phyloP scores from a whole-genome alignment of 2,113 vertebrate genomes.

The Mastomys coucha region DNA sequence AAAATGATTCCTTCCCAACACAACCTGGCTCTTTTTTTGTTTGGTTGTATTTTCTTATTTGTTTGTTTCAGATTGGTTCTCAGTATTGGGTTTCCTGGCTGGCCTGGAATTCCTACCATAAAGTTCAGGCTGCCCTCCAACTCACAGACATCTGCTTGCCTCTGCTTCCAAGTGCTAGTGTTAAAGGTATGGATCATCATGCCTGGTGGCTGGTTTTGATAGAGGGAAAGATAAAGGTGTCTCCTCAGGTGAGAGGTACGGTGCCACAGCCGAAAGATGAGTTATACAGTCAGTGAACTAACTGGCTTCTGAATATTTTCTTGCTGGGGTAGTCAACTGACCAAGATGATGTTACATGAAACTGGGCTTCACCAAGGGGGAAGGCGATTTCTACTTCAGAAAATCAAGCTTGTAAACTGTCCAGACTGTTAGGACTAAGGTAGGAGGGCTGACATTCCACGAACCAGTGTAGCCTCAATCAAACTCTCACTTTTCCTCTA shows the following conservation, averaged over 20 bases:
- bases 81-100: neutral
- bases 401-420: slow-evolving; percentile 17
- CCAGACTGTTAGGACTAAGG: neutral
- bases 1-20: neutral
- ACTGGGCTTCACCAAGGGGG: neutral
- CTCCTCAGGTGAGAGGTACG: neutral
- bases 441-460: neutral
- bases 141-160: neutral
- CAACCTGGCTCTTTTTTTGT: neutral
- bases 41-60: neutral
- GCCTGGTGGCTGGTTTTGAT: neutral
- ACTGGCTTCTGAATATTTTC: neutral
- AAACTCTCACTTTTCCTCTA: slow-evolving; percentile 31
- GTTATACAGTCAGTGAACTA: slow-evolving; percentile 14
- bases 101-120: neutral
- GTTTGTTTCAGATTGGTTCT: neutral
- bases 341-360: neutral
- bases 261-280: neutral
- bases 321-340: neutral
- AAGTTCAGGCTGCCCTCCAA: neutral
- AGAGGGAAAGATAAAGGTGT: neutral
- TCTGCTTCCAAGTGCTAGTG: neutral
- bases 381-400: neutral
- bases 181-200: neutral
- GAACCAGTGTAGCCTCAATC: neutral